These are phyloP conservation scores for Agrilus mali DNA, from an alignment of 2,888 invertebrate species.

Conservation along the genomic window DNA sequence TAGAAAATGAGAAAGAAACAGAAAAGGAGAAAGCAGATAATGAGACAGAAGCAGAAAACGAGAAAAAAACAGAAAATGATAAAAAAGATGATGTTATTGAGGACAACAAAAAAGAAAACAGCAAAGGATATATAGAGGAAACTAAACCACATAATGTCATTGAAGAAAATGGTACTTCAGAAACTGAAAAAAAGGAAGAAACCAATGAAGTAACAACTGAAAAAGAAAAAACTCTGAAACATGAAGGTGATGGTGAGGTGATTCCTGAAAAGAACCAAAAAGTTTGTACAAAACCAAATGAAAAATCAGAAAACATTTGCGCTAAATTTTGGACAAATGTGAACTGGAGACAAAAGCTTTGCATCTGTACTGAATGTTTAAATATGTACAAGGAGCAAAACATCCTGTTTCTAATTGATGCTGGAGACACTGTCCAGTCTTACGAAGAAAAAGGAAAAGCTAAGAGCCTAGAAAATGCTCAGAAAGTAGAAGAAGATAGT, in stretches of 20 bases:
- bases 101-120: constrained; percentile 3
- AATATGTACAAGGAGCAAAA: constrained; percentile 57
- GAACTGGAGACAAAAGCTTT: constrained; percentile 65
- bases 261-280: not conserved
- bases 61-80: constrained; percentile 2
- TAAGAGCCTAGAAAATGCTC: constrained; percentile 39
- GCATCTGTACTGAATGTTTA: constrained; percentile 54
- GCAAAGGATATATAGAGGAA: not conserved
- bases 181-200: constrained; percentile 3
- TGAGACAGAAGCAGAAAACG: no score
- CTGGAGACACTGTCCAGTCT: constrained; percentile 68
- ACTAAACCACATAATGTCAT: constrained; percentile 1
- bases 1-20: constrained; percentile 2
- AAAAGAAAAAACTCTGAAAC: constrained; percentile 1
- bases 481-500: constrained; percentile 69
- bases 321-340: constrained; percentile 63
- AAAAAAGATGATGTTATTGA: not conserved
- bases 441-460: constrained; percentile 65
- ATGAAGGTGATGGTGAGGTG: constrained; percentile 3
- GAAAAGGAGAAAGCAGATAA: no score
- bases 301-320: constrained; percentile 29
- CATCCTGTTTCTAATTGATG: constrained; percentile 62
- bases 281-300: constrained; percentile 30
- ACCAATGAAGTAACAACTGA: constrained; percentile 4
- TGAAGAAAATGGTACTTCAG: constrained; percentile 1